These are phyloP conservation scores for Eleginops maclovinus DNA, from an alignment of 2,113 vertebrate genomes.

Conservation along the genomic window DNA sequence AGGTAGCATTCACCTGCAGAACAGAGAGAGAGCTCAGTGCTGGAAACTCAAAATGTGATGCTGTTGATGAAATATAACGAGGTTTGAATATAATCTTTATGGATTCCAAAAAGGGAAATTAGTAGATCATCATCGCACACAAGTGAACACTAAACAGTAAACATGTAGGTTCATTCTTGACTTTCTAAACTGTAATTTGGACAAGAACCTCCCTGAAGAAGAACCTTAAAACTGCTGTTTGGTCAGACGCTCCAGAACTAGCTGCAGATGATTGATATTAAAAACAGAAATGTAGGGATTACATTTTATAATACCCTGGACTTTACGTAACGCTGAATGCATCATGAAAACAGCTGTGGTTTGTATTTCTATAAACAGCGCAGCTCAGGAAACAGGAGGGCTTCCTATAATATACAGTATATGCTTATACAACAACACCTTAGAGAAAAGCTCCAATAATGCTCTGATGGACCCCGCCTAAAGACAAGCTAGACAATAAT, in stretches of 20 bases:
- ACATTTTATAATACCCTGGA: background rate
- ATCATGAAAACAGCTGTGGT: background rate
- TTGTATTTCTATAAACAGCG: background rate
- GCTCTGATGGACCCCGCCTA: background rate
- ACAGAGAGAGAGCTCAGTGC: background rate
- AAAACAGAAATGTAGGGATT: background rate
- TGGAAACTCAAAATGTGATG: background rate
- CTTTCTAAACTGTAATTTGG: background rate
- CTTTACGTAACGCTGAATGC: too few relatives aligned
- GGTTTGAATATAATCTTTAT: background rate
- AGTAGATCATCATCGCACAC: too few relatives aligned
- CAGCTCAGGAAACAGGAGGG: background rate
- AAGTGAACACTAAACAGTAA: too few relatives aligned
- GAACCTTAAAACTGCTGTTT: background rate
- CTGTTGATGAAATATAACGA: background rate
- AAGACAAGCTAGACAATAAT: background rate
- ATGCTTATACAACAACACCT: background rate
- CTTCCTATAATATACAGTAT: background rate
- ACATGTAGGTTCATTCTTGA: background rate
- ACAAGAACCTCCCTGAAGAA: background rate
- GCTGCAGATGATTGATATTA: background rate
- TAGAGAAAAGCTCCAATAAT: background rate
- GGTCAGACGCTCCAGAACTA: background rate
- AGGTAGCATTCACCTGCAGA: conserved; percentile 95
- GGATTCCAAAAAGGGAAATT: too few relatives aligned